These are phyloP conservation scores for Scarus forsteni DNA, from an alignment of 2,797 vertebrate genomes.

Conservation along the genomic window DNA sequence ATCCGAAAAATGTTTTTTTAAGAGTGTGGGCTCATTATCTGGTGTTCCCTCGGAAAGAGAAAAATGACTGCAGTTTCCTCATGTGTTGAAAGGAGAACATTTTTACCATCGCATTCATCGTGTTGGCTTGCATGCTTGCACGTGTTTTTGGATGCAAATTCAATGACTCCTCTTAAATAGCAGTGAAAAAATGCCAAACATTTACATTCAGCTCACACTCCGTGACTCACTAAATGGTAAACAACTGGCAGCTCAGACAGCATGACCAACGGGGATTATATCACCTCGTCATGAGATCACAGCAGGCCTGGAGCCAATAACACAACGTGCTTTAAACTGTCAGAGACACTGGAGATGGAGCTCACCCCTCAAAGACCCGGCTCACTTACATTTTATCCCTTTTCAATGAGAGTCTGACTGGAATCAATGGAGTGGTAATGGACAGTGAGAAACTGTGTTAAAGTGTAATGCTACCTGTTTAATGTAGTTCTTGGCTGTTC, in stretches of 20 bases:
- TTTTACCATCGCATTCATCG: not conserved
- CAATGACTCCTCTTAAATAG: constrained; percentile 6
- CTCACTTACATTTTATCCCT: constrained; percentile 61
- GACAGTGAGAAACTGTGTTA: constrained; percentile 59
- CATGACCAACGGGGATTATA: constrained; percentile 64
- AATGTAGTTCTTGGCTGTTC: constrained; percentile 58
- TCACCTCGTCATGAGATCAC: constrained; percentile 68
- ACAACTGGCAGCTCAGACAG: constrained; percentile 54
- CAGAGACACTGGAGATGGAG: constrained; percentile 35
- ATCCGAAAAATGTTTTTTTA: constrained; percentile 16
- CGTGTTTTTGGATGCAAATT: constrained; percentile 11
- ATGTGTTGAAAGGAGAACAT: not conserved
- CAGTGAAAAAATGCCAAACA: constrained; percentile 1
- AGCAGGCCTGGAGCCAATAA: constrained; percentile 46
- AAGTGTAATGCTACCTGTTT: constrained; percentile 71
- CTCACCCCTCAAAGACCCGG: constrained; percentile 36
- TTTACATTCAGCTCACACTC: constrained; percentile 37
- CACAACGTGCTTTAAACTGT: constrained; percentile 41
- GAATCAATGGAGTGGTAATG: constrained; percentile 73
- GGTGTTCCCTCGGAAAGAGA: not conserved
- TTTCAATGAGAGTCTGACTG: constrained; percentile 60
- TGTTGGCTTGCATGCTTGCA: not conserved
- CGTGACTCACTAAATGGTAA: constrained; percentile 43
- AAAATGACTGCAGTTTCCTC: constrained; percentile 6
- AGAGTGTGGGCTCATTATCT: constrained; percentile 3